Evolutionary conservation across 2,113 vertebrate species (phyloP).

Genomic region (Psilopsiagon aymara): DNA sequence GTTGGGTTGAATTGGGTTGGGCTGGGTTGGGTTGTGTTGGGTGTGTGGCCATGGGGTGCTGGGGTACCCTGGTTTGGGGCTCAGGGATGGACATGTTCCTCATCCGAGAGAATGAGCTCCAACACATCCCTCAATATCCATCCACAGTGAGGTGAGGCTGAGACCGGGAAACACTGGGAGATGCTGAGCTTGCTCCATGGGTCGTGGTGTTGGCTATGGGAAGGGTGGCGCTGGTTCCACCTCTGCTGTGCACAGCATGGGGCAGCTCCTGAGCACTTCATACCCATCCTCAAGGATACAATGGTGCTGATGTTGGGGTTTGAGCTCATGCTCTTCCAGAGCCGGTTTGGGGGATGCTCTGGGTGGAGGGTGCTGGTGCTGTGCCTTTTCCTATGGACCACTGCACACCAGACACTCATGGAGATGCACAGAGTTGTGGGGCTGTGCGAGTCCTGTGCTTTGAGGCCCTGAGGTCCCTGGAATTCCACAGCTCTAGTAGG

Average conservation of each 20-base stretch:
- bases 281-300: neutral
- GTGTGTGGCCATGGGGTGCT: too few relatives aligned
- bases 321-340: neutral
- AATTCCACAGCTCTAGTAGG: rapidly evolving
- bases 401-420: rapidly evolving
- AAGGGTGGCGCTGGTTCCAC: neutral
- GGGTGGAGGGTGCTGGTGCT: rapidly evolving
- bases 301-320: rapidly evolving
- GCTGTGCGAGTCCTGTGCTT: rapidly evolving
- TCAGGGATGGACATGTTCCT: neutral
- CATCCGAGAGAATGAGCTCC: neutral
- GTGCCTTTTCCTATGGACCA: rapidly evolving
- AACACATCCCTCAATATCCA: neutral
- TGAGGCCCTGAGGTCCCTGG: neutral
- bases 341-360: neutral
- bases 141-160: rapidly evolving
- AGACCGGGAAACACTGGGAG: neutral
- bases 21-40: neutral
- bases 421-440: rapidly evolving
- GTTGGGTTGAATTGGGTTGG: too few relatives aligned
- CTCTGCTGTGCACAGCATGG: neutral
- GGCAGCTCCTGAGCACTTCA: neutral
- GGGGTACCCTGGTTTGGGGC: neutral
- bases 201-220: neutral
- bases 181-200: neutral